Evolutionary conservation across 2,797 vertebrate genomes (phyloP).

Genomic region (Pangasius krempfi): DNA sequence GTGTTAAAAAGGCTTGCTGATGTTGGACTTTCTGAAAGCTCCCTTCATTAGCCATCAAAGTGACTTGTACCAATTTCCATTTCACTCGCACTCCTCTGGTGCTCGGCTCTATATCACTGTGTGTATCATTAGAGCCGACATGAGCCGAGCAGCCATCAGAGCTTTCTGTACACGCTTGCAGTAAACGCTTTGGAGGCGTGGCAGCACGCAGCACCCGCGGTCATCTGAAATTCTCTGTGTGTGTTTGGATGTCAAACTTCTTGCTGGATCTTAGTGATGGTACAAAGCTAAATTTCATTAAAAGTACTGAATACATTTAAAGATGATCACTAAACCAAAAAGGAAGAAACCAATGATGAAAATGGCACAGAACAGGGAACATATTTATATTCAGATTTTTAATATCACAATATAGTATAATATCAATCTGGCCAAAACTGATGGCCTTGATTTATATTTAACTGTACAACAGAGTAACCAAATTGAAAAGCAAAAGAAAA

Average conservation of each 20-base stretch:
- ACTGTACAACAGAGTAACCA: not conserved
- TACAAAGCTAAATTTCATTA: constrained; percentile 5
- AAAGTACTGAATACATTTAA: constrained; percentile 12
- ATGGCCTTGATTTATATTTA: not conserved
- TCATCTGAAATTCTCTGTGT: constrained; percentile 37
- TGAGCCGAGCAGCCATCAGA: constrained; percentile 5
- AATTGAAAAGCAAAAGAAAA: not conserved
- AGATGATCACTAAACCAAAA: not conserved
- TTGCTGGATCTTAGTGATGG: not conserved
- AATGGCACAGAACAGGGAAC: not conserved
- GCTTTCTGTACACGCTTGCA: constrained; percentile 24
- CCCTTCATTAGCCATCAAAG: constrained; percentile 53
- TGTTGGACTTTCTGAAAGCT: constrained; percentile 36
- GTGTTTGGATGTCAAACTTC: not conserved
- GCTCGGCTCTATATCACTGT: constrained; percentile 27
- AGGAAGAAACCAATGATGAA: not conserved
- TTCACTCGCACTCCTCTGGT: constrained; percentile 47
- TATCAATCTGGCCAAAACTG: not conserved
- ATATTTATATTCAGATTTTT: not conserved
- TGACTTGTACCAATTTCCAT: constrained; percentile 50
- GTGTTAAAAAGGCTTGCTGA: constrained; percentile 28
- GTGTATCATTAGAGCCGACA: constrained; percentile 38
- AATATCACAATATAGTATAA: not conserved
- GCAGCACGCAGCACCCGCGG: not conserved
- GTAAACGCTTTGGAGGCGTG: constrained; percentile 5